Evolutionary conservation across 37 sponge, comb jelly and placozoan genomes (phyloP).

Genomic region (Aphrocallistes beatrix): DNA sequence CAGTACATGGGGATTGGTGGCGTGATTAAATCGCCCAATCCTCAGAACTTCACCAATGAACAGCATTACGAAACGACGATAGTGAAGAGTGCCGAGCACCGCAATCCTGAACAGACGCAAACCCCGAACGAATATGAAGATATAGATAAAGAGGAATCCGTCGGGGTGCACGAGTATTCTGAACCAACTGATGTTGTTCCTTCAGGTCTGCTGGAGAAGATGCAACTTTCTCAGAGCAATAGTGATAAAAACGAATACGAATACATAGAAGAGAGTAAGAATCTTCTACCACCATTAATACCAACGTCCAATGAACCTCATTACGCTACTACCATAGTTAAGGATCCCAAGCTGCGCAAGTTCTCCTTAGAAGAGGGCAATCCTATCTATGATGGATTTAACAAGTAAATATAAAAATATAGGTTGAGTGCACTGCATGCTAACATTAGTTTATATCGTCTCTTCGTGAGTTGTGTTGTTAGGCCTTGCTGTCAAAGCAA

Average conservation of each 20-base stretch:
- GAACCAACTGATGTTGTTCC: neutral
- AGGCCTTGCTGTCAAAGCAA: no score
- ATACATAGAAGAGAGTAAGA: neutral
- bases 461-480: no score
- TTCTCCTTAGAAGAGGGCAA: neutral
- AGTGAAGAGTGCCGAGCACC: no score
- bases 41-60: no score
- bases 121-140: neutral
- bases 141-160: neutral
- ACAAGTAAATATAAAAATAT: neutral
- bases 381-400: neutral
- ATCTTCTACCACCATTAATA: neutral
- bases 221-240: neutral
- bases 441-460: no score
- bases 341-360: neutral
- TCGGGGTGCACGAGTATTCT: neutral
- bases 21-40: no score
- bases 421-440: no score
- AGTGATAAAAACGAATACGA: neutral
- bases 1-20: neutral
- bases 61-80: no score
- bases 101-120: no score
- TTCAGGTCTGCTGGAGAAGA: neutral
- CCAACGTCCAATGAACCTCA: neutral
- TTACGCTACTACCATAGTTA: neutral